Evolutionary conservation across 1,140 invertebrate species (phyloP).

Genomic region (Zaprionus gabonicus): DNA sequence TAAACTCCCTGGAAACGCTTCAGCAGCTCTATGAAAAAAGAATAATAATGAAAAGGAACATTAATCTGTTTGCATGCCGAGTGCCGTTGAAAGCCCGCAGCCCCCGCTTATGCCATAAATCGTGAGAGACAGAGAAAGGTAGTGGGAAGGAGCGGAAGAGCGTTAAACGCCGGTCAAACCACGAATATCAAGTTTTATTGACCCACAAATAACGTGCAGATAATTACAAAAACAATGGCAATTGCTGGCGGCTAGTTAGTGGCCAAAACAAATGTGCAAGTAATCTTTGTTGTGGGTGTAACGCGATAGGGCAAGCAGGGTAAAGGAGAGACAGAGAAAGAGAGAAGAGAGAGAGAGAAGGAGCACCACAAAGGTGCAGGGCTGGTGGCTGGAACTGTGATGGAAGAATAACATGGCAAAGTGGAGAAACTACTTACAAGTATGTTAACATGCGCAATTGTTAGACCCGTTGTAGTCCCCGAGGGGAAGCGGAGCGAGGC

Average conservation of each 20-base stretch:
- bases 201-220: slow-evolving; percentile 84
- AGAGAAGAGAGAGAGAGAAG: not conserved
- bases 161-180: slow-evolving; percentile 64
- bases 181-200: slow-evolving; percentile 83
- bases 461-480: slow-evolving; percentile 43
- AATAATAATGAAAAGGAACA: slow-evolving; percentile 35
- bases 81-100: slow-evolving; percentile 65
- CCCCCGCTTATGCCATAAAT: slow-evolving; percentile 33
- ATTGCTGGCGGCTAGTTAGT: slow-evolving; percentile 54
- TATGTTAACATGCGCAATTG: slow-evolving; percentile 83
- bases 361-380: not conserved
- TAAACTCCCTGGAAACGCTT: not conserved
- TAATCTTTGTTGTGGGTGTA: slow-evolving; percentile 24
- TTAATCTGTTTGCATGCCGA: slow-evolving; percentile 72
- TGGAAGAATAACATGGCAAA: slow-evolving; percentile 63
- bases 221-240: slow-evolving; percentile 82
- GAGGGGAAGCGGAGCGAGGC: not conserved
- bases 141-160: not conserved
- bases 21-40: not conserved
- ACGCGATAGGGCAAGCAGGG: not conserved
- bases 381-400: not conserved
- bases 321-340: not conserved
- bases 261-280: slow-evolving; percentile 67
- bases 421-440: slow-evolving; percentile 84
- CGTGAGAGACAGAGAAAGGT: not conserved